These are phyloP conservation scores for Leucopsar rothschildi DNA, from an alignment of 2,113 vertebrate species.

Conservation along the genomic window DNA sequence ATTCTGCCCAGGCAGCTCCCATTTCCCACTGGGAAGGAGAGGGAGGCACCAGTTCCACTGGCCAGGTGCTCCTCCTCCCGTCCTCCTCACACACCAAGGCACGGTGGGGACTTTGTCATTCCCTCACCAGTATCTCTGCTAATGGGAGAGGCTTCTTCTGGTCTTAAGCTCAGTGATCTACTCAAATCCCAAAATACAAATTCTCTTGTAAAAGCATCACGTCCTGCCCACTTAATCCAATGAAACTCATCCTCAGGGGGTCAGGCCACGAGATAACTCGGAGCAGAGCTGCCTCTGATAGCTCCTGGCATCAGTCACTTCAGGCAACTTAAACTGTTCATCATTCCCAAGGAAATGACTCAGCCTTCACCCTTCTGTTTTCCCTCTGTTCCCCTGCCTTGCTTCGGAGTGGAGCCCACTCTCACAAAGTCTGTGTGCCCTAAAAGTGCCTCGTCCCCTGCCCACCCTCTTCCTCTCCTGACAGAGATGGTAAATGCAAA, in stretches of 20 bases:
- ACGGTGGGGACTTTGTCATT: neutral
- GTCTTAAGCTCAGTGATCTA: conserved; percentile 18
- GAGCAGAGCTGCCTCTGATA: conserved; percentile 22
- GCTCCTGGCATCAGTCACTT: conserved; percentile 24
- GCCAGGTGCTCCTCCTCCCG: neutral
- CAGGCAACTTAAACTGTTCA: conserved; percentile 24
- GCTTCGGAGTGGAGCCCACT: neutral
- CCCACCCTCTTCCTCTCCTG: conserved; percentile 4
- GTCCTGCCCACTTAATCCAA: conserved; percentile 44
- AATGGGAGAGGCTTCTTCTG: conserved; percentile 1
- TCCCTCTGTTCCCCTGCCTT: conserved; percentile 8
- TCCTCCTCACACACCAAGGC: neutral
- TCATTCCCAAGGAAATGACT: conserved; percentile 47
- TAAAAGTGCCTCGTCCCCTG: neutral
- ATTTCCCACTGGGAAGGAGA: neutral
- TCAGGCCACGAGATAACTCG: neutral
- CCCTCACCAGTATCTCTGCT: neutral
- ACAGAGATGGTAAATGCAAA: neutral
- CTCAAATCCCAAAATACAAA: conserved; percentile 47
- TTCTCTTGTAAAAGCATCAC: neutral
- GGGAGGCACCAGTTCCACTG: neutral
- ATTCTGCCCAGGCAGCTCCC: neutral
- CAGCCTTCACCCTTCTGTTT: conserved; percentile 53
- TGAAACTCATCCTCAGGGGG: conserved; percentile 32
- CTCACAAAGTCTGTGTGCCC: neutral